Percentiles rank a stretch among this genome's conserved stretches.
These are phyloP conservation scores for Acanthis flammea DNA, from an alignment of 2,797 vertebrate species.

Conservation along the genomic window DNA sequence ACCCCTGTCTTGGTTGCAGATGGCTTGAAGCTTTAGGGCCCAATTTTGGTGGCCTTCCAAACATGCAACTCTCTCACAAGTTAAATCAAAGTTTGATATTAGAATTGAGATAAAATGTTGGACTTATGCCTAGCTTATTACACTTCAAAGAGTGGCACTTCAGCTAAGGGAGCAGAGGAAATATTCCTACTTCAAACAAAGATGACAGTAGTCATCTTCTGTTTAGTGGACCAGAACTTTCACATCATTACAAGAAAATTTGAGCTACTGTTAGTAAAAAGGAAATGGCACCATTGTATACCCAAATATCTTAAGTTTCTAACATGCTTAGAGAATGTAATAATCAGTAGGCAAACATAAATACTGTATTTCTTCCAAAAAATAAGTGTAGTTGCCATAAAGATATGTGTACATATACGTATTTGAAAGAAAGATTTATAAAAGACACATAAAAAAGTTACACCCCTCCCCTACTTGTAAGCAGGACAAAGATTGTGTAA, in stretches of 20 bases:
- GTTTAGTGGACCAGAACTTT: not conserved
- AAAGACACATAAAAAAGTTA: not conserved
- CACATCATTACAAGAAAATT: not conserved
- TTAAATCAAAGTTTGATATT: not conserved
- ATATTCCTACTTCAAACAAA: not conserved
- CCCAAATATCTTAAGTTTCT: not conserved
- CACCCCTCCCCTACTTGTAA: not conserved
- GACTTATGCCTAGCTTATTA: not conserved
- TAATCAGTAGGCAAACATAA: not conserved
- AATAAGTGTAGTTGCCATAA: not conserved
- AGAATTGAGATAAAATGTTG: not conserved
- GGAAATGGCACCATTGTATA: not conserved
- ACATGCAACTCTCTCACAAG: not conserved
- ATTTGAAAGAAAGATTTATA: not conserved
- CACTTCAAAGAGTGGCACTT: not conserved
- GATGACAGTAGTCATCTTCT: not conserved
- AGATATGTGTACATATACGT: fast-evolving
- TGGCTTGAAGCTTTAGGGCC: not conserved
- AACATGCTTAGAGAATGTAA: not conserved
- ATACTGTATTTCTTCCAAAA: not conserved
- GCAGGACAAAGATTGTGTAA: not conserved
- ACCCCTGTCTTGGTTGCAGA: not conserved
- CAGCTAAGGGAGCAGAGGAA: not conserved
- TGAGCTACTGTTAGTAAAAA: not conserved
- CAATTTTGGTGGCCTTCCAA: not conserved